Evolutionary conservation across 2,113 vertebrate genomes (phyloP).

Genomic region (Alligator sinensis): DNA sequence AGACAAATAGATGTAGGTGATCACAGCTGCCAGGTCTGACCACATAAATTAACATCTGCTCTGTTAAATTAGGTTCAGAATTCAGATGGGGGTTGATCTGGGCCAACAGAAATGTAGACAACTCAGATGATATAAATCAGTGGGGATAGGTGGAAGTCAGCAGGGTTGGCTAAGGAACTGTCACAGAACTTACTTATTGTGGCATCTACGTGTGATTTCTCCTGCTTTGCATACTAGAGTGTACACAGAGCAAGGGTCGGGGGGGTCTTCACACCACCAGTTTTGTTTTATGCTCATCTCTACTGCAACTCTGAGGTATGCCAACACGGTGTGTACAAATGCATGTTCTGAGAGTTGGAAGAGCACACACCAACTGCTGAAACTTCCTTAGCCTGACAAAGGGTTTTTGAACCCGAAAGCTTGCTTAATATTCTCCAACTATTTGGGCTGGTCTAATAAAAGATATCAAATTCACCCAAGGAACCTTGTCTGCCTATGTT

Average conservation of each 20-base stretch:
- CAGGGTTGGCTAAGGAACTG: neutral
- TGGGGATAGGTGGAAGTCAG: neutral
- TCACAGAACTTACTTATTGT: neutral
- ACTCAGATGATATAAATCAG: neutral
- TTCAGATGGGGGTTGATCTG: neutral
- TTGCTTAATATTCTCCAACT: no score
- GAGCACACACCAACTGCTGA: no score
- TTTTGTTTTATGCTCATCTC: neutral
- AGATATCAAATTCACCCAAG: no score
- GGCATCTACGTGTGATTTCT: neutral
- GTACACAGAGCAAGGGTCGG: neutral
- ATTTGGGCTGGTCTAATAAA: no score
- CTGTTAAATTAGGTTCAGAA: neutral
- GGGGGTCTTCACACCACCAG: neutral
- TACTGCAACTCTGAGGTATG: neutral
- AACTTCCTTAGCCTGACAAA: no score
- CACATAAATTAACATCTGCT: neutral
- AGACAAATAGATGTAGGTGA: neutral
- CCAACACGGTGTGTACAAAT: neutral
- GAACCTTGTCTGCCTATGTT: no score
- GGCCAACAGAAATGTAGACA: neutral
- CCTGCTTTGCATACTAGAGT: neutral
- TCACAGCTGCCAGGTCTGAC: neutral
- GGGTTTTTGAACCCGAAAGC: no score
- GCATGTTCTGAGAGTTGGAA: fast-evolving